Base-by-base conservation (phyloP, 2,797 vertebrate species). In the Schizopygopsis malacanthus region DNA sequence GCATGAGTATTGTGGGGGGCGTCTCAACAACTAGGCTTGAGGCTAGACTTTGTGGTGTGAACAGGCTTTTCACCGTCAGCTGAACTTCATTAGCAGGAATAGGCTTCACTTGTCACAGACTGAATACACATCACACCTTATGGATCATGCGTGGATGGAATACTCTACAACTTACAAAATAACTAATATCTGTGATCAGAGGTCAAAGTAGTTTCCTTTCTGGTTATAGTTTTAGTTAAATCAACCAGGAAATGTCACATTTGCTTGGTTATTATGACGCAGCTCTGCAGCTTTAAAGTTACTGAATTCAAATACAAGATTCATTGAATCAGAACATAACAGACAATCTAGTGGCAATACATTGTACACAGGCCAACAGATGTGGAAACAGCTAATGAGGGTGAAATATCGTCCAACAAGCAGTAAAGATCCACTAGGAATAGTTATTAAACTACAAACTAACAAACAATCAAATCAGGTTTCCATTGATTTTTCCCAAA, bases 31-130 rank as follows among this genome's bases (percentile, higher is more conserved):
- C 79, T 33, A 75, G n/a, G 20, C 89, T 72, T 81, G 80, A 89
- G 94, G 94, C 94, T 95, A 95, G 95, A 95, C 94, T 91, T 43
- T 84, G 89, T 56, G 94, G 94, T 91, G 94, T 93, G 91, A 92
- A 76, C 82, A 89, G 86, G 43, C 70, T 75, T 80, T 78, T 87
- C 71, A 84, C 65, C 65, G 85, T 88, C 81, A 90, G 83, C 85
- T 81, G 84, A 82, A 81, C 33, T 86, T 85, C 87, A 89, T 90
- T 89, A 90, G 86, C 82, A 65, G 87, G 79, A 85, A 85, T 88
- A 84, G 84, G 87, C 85, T 88, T 85, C 59, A 18, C 50, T 82
- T 83, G 43, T 70, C 39, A 59, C 20, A 33, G 41, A 65, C 43
- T 81, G 37, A 85, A 90, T 88, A 87, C 85, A 84, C 87, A 84